A percentile compares a stretch with the other conserved stretches of the same genome.
These are phyloP conservation scores for Acronicta alni DNA, from an alignment of 2,888 invertebrate genomes.

Conservation along the genomic window DNA sequence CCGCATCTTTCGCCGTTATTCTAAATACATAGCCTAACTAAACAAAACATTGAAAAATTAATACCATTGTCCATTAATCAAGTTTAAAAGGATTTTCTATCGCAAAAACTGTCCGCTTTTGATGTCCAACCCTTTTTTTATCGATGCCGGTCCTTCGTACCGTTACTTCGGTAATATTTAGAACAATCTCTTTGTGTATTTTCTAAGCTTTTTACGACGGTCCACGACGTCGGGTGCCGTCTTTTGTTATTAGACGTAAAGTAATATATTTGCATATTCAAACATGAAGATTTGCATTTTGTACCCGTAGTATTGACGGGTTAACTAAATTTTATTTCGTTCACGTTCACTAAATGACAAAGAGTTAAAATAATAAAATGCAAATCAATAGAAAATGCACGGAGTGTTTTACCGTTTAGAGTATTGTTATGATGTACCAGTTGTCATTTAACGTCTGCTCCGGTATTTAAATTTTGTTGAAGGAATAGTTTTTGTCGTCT, in stretches of 20 bases:
- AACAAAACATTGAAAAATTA: conserved; percentile 74
- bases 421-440: conserved; percentile 35
- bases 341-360: conserved; percentile 67
- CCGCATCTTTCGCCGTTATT: conserved; percentile 59
- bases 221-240: conserved; percentile 69
- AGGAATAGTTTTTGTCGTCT: neutral
- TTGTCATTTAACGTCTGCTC: conserved; percentile 19
- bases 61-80: conserved; percentile 84
- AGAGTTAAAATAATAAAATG: conserved; percentile 80
- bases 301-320: conserved; percentile 72
- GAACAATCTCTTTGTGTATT: conserved; percentile 78
- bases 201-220: conserved; percentile 81
- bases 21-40: conserved; percentile 62
- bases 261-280: conserved; percentile 85
- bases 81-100: conserved; percentile 78
- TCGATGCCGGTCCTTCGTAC: conserved; percentile 61
- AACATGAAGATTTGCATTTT: conserved; percentile 81
- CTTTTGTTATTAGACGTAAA: conserved; percentile 71
- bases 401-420: conserved; percentile 59
- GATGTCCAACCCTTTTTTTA: conserved; percentile 82
- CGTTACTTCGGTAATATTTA: conserved; percentile 79
- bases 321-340: conserved; percentile 71
- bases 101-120: conserved; percentile 76
- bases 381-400: conserved; percentile 71
- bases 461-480: conserved; percentile 21